A percentile compares a stretch with the other conserved stretches of the same genome.
phyloP scores from a whole-genome alignment of 2,113 vertebrate genomes.

The Zosterops japonicus region DNA sequence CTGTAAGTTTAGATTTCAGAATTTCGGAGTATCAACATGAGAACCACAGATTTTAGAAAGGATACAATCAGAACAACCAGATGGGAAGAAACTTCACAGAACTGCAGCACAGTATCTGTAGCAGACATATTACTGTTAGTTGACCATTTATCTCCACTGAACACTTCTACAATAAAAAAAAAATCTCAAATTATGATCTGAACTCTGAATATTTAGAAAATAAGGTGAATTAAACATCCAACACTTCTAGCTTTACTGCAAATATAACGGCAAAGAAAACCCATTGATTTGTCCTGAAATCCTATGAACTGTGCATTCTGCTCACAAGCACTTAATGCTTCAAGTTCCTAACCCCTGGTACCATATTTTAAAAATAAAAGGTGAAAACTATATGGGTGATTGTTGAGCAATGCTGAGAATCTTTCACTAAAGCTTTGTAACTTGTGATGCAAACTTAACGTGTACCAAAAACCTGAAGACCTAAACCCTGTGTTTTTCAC shows the following conservation, averaged over 20 bases:
- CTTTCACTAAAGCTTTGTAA: neutral
- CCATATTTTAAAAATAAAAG: neutral
- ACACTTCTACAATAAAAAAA: neutral
- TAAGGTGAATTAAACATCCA: neutral
- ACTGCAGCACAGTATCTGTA: neutral
- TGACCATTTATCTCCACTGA: neutral
- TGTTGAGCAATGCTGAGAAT: neutral
- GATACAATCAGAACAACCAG: neutral
- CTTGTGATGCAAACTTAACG: neutral
- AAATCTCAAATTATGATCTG: neutral
- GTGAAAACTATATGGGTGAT: accelerated
- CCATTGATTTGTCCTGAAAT: neutral
- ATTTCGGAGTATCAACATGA: neutral
- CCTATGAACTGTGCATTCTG: neutral
- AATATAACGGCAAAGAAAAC: neutral
- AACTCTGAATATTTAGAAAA: neutral
- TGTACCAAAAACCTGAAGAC: neutral
- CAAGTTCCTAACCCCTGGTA: neutral
- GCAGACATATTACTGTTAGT: neutral
- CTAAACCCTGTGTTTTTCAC: neutral
- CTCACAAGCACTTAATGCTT: neutral
- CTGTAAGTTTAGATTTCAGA: neutral
- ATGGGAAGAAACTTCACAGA: neutral
- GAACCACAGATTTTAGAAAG: neutral
- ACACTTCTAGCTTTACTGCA: neutral